Base-by-base conservation (phyloP, 1,140 invertebrate genomes). In the Neoseiulus cucumeris region DNA sequence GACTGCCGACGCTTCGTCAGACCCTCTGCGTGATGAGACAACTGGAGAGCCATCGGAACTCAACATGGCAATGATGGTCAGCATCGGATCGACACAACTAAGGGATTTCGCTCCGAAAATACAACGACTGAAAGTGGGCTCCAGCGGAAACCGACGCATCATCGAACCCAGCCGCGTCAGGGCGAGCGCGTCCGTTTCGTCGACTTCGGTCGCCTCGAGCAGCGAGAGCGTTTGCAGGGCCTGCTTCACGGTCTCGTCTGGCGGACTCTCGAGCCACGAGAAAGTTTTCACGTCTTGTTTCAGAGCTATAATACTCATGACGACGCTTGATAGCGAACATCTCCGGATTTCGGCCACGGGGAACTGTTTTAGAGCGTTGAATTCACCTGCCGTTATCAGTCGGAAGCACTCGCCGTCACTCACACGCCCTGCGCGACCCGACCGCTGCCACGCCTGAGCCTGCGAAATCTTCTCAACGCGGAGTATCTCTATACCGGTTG, bases 361-460 rank as follows among this genome's bases (percentile, higher is more conserved):
- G 22, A 59, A 59, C 51, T 25, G 51, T 20, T 25, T 59, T 12
- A 59, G 51, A 17, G 51, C 51, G 2, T 25, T 18, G 33, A 59
- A 59, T 25, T 59, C 51, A 25, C 51, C 51, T 18, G 51, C 33
- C 25, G 51, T 59, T 59, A 59, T 25, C 51, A 59, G 51, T 29
- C 51, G 51, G 9, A 29, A 59, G 22, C 51, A 59, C 22, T 59
- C 51, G 14, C 51, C 51, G 33, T 59, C 51, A 33, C 51, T 59
- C 2, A 59, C 64, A 44, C 93, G 81, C 12, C 92, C 92, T 12
- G 91, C 91, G 68, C 93, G 77, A 1, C 93, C 93, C 17, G 86
- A 83, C 66, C 91, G 79, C 78, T 98, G 93, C 83, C 86, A 87
- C 0, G 88, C 87, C 75, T 95, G 91, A 33, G 91, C 90, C 75